phyloP scores from a whole-genome alignment of 2,888 invertebrate species.

The Nudaria mundana region DNA sequence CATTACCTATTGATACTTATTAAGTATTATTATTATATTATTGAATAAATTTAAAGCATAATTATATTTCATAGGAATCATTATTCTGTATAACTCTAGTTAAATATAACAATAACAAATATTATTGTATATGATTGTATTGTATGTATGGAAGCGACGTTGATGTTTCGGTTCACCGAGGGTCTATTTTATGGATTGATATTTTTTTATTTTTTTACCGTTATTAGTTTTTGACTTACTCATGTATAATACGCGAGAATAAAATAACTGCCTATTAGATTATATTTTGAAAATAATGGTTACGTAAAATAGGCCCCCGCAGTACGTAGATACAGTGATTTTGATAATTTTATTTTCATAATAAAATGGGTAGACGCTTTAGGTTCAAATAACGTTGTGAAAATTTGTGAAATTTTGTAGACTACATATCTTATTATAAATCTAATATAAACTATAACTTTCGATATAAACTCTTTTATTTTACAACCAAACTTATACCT shows the following conservation, averaged over 20 bases:
- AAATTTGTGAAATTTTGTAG: slow-evolving; percentile 82
- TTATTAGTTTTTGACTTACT: slow-evolving; percentile 79
- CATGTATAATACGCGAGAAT: slow-evolving; percentile 71
- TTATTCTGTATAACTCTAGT: slow-evolving; percentile 83
- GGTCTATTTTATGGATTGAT: slow-evolving; percentile 76
- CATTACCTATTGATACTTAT: slow-evolving; percentile 81
- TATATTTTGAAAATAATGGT: slow-evolving; percentile 80
- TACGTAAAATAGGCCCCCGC: slow-evolving; percentile 73
- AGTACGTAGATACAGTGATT: slow-evolving; percentile 74
- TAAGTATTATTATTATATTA: slow-evolving; percentile 81
- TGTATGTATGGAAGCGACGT: slow-evolving; percentile 38
- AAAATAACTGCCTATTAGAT: slow-evolving; percentile 79
- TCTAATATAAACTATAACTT: slow-evolving; percentile 82
- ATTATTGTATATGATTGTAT: slow-evolving; percentile 56
- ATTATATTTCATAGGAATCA: slow-evolving; percentile 83
- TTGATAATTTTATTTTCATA: slow-evolving; percentile 81
- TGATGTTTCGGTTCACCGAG: slow-evolving; percentile 62
- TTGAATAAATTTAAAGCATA: slow-evolving; percentile 82
- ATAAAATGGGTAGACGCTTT: slow-evolving; percentile 81
- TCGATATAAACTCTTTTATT: slow-evolving; percentile 69
- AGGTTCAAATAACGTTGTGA: slow-evolving; percentile 82
- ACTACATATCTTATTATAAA: slow-evolving; percentile 82
- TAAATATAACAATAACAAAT: slow-evolving; percentile 77
- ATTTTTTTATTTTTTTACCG: slow-evolving; percentile 82
- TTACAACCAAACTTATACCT: slow-evolving; percentile 7